Base-by-base conservation (phyloP, 2,113 vertebrate species). In the Apeltes quadracus region DNA sequence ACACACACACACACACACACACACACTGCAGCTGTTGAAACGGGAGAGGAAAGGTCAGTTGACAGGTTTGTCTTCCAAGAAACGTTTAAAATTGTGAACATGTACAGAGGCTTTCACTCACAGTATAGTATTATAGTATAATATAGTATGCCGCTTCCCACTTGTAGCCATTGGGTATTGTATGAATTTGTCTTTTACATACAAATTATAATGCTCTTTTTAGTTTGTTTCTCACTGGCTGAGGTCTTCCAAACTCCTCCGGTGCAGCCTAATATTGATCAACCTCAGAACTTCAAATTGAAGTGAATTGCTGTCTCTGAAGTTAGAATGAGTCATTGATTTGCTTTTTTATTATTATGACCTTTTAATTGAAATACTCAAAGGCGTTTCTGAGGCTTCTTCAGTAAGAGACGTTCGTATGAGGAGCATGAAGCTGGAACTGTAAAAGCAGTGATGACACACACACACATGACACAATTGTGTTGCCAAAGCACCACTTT, bases 11-110 rank as follows among this genome's bases (percentile, higher is more conserved):
- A 34, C 69, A 56, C 39, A 64, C 27, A 62, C 68, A 65, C 22
- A 58, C 62, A 48, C 44, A 54, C 51, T 39, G n/a, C 61, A 61
- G 34, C 23, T 32, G 36, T 36, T 55, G 43, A 20, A 20, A 70
- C 79, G 53, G 48, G 27, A 51, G 34, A 68, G 44, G 13, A 77
- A 81, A 78, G 73, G 82, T 87, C 72, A 75, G 29, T 39, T 14
- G 4, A 34, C 14, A 23, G 11, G 53, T 27, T 54, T 39, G 8
- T 7, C 41, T 25, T 53, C 36, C 18, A 55, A 51, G 16, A 38
- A 36, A 70, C 22, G 20, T 55, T 13, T 25, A 48, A 25, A 27
- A 69, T 10, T 38, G 20, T 50, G 67, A 72, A 55, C 46, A 48
- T 32, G 58, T 56, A 20, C 66, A 38, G 9, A 5, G 36, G 22